A percentile compares a stretch with the other conserved stretches of the same genome.
Evolutionary conservation across 2,113 vertebrate genomes (phyloP).

Genomic region (Pholis gunnellus): DNA sequence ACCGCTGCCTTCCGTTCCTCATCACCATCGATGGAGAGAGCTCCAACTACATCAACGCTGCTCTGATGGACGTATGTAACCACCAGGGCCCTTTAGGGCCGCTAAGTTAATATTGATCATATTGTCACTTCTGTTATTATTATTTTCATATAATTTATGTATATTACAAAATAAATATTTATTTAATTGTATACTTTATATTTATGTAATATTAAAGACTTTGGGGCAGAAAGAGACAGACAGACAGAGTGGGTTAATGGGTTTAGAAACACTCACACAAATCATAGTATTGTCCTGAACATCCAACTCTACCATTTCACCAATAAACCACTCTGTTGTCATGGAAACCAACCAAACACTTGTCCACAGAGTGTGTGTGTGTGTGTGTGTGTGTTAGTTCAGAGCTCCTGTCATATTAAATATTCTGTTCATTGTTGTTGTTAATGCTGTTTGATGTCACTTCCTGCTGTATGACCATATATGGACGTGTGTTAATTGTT

Average conservation of each 20-base stretch:
- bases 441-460: conserved; percentile 5
- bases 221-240: too few relatives aligned
- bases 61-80: conserved; percentile 78
- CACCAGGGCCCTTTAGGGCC: not conserved
- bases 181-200: too few relatives aligned
- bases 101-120: not conserved
- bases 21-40: conserved; percentile 97
- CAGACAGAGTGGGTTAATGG: not conserved
- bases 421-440: too few relatives aligned
- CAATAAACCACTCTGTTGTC: conserved; percentile 19
- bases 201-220: too few relatives aligned
- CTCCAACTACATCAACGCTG: conserved; percentile 98
- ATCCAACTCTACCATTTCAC: conserved; percentile 17
- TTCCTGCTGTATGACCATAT: not conserved
- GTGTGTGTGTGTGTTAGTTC: not conserved
- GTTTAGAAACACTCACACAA: not conserved
- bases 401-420: not conserved
- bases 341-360: conserved; percentile 9
- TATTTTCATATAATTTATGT: too few relatives aligned
- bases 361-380: conserved; percentile 1
- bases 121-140: too few relatives aligned
- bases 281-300: not conserved
- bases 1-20: conserved; percentile 96
- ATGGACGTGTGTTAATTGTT: conserved; percentile 34
- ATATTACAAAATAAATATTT: too few relatives aligned